Base-by-base conservation (phyloP, 2,113 vertebrate species). In the Phyllostomus discolor region DNA sequence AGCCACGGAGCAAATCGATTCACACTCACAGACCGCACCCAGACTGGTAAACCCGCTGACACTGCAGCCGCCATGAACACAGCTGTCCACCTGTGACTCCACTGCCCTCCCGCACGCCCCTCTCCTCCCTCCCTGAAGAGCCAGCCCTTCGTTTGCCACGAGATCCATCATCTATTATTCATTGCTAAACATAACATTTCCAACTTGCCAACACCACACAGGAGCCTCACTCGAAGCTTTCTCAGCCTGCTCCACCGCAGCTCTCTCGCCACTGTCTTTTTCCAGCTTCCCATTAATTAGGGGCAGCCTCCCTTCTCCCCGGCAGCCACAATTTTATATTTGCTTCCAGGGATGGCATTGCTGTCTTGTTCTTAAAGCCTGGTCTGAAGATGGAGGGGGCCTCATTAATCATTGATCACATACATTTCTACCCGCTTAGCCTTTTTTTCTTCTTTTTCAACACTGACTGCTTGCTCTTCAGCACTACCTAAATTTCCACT, bases 111-210 rank as follows among this genome's bases (percentile, higher is more conserved):
- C 81, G 52, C 62, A 93, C 19, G 24, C 24, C 89, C 19, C 57
- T 38, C 88, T 86, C 93, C 67, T 76, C 33, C 48, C 54, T 82
- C 75, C 38, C 73, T 57, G 26, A 64, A 87, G 76, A 90, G 50
- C 12, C 70, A 82, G 73, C 64, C 72, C 73, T 24, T 7, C 35
- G 15, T 41, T 81, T 92, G 46, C 85, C 15, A 46, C 72, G 9
- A 38, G 54, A 72, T 59, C 52, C 28, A n/a, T 52, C 89, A 57
- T 88, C 43, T 75, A 93, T 89, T 94, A 91, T 80, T 93, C 93
- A 96, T 43, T 46, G 89, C 94, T 70, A 96, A 94, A 75, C 24
- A 59, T 57, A 90, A 91, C 67, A 76, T 88, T 84, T 95, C 83
- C 15, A 52, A 89, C 81, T 43, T 64, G 57, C 70, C 83, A 95